Percentiles rank a stretch among this genome's conserved stretches.
Evolutionary conservation across 2,888 invertebrate genomes (phyloP).

Genomic region (Pantelozetes paolii): DNA sequence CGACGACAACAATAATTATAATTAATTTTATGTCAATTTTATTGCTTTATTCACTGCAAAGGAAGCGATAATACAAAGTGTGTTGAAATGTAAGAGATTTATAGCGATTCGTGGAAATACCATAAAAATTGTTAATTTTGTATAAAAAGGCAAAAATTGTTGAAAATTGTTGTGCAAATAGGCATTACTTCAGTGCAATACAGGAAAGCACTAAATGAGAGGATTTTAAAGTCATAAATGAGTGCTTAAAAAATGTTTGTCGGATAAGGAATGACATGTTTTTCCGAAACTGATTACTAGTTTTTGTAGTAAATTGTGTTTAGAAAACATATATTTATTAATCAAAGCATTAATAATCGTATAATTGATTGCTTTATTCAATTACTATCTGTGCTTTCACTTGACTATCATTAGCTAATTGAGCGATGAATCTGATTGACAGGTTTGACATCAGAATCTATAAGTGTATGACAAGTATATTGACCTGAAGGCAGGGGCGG

Average conservation of each 20-base stretch:
- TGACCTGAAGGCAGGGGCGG: constrained; percentile 31
- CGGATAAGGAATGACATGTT: constrained; percentile 13
- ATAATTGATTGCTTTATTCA: neutral
- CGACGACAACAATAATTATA: neutral
- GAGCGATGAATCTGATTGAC: constrained; percentile 20
- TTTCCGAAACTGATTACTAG: neutral
- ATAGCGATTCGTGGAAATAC: no score
- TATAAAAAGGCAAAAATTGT: neutral
- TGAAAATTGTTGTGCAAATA: neutral
- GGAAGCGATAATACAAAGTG: neutral
- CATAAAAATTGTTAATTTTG: no score
- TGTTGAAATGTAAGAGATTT: no score
- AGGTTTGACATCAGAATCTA: neutral
- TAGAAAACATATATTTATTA: no score
- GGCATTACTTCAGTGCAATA: constrained; percentile 11
- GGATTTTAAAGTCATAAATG: neutral
- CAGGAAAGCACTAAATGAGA: constrained; percentile 4
- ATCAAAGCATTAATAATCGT: no score
- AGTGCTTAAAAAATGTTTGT: neutral
- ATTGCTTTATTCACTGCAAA: neutral
- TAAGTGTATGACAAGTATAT: constrained; percentile 18
- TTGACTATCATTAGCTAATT: constrained; percentile 11
- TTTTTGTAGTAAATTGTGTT: neutral
- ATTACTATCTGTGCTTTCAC: neutral
- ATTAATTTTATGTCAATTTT: no score